Percentiles rank a stretch among this genome's conserved stretches.
phyloP scores from a whole-genome alignment of 2,113 vertebrate genomes.

The Hippocampus guttulatus region DNA sequence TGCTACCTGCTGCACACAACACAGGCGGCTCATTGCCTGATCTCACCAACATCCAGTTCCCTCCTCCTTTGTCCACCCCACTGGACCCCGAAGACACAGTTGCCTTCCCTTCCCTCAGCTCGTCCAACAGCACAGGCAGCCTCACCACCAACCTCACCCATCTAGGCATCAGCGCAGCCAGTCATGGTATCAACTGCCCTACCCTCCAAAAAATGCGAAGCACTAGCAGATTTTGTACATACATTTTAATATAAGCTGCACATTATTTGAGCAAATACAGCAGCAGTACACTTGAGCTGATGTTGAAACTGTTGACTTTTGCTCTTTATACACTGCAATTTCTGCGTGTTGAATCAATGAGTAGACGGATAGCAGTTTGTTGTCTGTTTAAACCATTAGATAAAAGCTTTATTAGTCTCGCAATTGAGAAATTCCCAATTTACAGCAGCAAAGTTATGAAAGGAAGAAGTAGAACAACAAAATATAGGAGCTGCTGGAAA shows the following conservation, averaged over 20 bases:
- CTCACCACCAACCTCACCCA: constrained; percentile 90
- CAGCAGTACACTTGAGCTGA: background rate
- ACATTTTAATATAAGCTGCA: background rate
- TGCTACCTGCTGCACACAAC: constrained; percentile 88
- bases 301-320: background rate
- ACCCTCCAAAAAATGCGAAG: too few relatives aligned
- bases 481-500: too few relatives aligned
- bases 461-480: too few relatives aligned
- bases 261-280: background rate
- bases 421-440: too few relatives aligned
- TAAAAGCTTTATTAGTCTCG: too few relatives aligned
- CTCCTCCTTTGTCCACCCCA: constrained; percentile 89
- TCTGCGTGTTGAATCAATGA: background rate
- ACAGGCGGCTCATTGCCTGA: constrained; percentile 94
- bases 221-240: too few relatives aligned
- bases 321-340: background rate
- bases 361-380: background rate
- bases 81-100: constrained; percentile 88
- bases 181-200: constrained; percentile 72
- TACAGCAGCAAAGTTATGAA: too few relatives aligned
- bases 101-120: constrained; percentile 81
- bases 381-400: too few relatives aligned
- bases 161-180: constrained; percentile 82
- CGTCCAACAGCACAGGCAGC: constrained; percentile 84
- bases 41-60: constrained; percentile 97